Evolutionary conservation across 2,888 invertebrate genomes (phyloP).

Genomic region (Malachius bipustulatus): DNA sequence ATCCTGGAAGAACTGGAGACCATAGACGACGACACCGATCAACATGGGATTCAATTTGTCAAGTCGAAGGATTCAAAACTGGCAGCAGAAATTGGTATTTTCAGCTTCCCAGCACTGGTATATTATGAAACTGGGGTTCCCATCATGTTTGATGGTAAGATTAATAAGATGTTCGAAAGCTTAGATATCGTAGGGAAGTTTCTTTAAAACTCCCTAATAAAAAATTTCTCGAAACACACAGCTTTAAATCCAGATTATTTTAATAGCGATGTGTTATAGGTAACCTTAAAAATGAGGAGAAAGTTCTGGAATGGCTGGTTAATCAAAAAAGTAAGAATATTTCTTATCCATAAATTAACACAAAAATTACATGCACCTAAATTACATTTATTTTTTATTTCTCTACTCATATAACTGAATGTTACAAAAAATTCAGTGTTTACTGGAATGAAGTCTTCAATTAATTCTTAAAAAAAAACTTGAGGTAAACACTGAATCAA

Average conservation of each 20-base stretch:
- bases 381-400: no score
- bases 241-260: not conserved
- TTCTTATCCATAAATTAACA: slow-evolving; percentile 26
- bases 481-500: no score
- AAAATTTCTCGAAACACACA: no score
- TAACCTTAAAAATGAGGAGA: slow-evolving; percentile 88
- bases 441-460: no score
- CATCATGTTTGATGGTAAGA: slow-evolving; percentile 89
- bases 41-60: slow-evolving; percentile 86
- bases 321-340: slow-evolving; percentile 90
- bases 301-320: slow-evolving; percentile 91
- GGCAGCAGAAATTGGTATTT: slow-evolving; percentile 83
- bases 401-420: no score
- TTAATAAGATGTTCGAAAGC: slow-evolving; percentile 14
- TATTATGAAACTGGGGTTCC: slow-evolving; percentile 91
- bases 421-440: no score
- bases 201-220: slow-evolving; percentile 8
- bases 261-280: slow-evolving; percentile 53
- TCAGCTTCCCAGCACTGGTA: slow-evolving; percentile 82
- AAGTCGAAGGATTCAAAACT: slow-evolving; percentile 83
- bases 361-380: no score
- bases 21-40: slow-evolving; percentile 85
- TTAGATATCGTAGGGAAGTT: no score
- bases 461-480: no score
- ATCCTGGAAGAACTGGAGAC: slow-evolving; percentile 82